Base-by-base conservation (phyloP, 2,888 invertebrate species). In the Lordiphosa andalusiaca region DNA sequence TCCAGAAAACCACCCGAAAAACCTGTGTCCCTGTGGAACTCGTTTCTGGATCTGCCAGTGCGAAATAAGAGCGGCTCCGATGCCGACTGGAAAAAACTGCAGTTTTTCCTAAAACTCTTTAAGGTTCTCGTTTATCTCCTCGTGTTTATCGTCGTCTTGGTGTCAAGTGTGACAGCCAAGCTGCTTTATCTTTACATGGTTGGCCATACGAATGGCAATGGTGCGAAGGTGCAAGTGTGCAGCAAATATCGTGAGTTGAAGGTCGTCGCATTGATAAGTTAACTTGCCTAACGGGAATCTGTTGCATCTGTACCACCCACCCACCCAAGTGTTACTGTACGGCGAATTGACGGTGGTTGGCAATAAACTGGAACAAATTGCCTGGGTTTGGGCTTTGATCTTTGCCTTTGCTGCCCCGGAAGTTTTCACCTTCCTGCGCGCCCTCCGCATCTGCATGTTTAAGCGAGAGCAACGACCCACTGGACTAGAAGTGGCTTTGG, bases 311-410 rank as follows among this genome's bases (percentile, higher is more conserved):
- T 38, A 5, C 12, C 5, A 19, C 9, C 12, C 30, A n/a, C n/a
- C 4, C n/a, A 19, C 1, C 41, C 13, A 47, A 76, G 80, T 80
- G 30, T 49, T 76, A 12, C 53, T 62, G 21, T 54, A 53, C 25
- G 62, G 64, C 39, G 56, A 63, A 6, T 69, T 66, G 56, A 42
- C 30, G 57, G 77, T 77, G 6, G 36, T 63, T 52, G 56, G 51
- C 65, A 71, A 68, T 63, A 90, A 92, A 61, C 91, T 92, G 73
- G 94, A 94, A 83, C 91, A 93, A 67, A 90, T 94, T 53, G 91
- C 92, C 41, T 96, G 96, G 96, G 92, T 95, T 10, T 96, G 96
- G 95, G 92, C 94, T 46, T 88, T 95, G 25, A 90, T 95, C 39
- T 92, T 95, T 72, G 93, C 93, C 19, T 95, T 95, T 85, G 90